Percentiles rank a stretch among this genome's conserved stretches.
Conservation (phyloP, 1,140 invertebrate species). For the Caerostris extrusa region DNA sequence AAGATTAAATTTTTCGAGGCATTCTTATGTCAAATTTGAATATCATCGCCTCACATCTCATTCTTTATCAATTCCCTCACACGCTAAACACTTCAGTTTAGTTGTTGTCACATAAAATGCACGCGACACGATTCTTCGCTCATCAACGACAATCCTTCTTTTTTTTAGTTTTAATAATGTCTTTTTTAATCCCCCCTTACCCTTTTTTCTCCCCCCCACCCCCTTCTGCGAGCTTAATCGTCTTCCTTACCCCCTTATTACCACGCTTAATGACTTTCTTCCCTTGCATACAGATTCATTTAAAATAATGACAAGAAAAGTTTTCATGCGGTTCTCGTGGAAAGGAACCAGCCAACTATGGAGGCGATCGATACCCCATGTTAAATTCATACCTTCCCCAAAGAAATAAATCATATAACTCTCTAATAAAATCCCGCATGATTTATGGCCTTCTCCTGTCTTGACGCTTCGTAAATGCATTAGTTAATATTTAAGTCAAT, state of each 20-base stretch:
- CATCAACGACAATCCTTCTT: neutral
- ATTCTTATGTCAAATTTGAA: neutral
- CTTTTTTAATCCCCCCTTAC: neutral
- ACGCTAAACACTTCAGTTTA: neutral
- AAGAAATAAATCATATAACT: too few species aligned
- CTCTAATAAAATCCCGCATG: too few species aligned
- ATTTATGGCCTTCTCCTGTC: too few species aligned
- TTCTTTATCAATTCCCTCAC: neutral
- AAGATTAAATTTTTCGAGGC: neutral
- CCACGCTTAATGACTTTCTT: slow-evolving; percentile 20
- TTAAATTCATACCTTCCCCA: too few species aligned
- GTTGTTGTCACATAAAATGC: neutral
- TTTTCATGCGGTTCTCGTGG: neutral
- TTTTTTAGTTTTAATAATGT: slow-evolving; percentile 19
- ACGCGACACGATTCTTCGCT: neutral
- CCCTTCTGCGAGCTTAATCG: neutral
- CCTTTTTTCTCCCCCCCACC: neutral
- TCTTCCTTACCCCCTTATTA: slow-evolving; percentile 35
- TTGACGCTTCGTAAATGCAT: too few species aligned
- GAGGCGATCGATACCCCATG: too few species aligned
- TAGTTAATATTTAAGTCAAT: neutral
- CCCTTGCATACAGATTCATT: slow-evolving; percentile 4
- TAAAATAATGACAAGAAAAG: neutral
- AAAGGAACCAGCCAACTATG: neutral
- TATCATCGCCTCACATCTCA: neutral